Percentiles rank a stretch among this genome's conserved stretches.
Conservation (phyloP, 2,113 vertebrate genomes). For the Hydrochoerus hydrochaeris region DNA sequence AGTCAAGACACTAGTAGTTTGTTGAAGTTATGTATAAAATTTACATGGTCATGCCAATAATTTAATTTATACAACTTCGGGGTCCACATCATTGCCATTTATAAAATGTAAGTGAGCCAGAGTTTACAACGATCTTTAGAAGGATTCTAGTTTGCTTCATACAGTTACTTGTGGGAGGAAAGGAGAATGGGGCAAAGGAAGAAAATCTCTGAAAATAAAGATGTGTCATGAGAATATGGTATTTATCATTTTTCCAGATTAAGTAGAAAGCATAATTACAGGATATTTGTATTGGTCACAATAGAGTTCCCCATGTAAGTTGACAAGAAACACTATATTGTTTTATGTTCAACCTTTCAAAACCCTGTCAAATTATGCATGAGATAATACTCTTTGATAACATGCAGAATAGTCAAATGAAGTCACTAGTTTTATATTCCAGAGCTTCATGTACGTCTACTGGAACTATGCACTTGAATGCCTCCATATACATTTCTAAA, state of each 20-base stretch:
- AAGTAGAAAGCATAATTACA: background rate
- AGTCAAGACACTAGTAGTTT: background rate
- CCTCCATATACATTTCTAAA: conserved; percentile 13
- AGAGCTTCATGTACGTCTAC: conserved; percentile 16
- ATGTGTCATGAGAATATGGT: background rate
- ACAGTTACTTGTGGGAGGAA: background rate
- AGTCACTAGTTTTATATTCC: conserved; percentile 69
- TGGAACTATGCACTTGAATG: conserved; percentile 16
- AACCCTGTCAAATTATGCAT: conserved; percentile 72
- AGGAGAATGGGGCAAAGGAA: background rate
- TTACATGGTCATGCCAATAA: conserved; percentile 36
- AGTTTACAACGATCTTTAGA: conserved; percentile 43
- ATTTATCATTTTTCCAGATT: conserved; percentile 44
- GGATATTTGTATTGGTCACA: conserved; percentile 44
- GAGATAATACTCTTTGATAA: conserved; percentile 66
- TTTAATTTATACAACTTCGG: conserved; percentile 70
- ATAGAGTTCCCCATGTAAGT: conserved; percentile 57
- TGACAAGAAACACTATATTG: conserved; percentile 60
- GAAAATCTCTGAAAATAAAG: conserved; percentile 56
- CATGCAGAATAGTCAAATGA: conserved; percentile 64
- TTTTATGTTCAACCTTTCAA: conserved; percentile 71
- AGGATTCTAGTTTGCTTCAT: conserved; percentile 39
- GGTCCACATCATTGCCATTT: conserved; percentile 29
- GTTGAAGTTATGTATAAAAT: conserved; percentile 42
- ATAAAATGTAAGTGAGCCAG: conserved; percentile 47